Conservation (phyloP, 1,140 invertebrate species). For the Temnothorax nylanderi region DNA sequence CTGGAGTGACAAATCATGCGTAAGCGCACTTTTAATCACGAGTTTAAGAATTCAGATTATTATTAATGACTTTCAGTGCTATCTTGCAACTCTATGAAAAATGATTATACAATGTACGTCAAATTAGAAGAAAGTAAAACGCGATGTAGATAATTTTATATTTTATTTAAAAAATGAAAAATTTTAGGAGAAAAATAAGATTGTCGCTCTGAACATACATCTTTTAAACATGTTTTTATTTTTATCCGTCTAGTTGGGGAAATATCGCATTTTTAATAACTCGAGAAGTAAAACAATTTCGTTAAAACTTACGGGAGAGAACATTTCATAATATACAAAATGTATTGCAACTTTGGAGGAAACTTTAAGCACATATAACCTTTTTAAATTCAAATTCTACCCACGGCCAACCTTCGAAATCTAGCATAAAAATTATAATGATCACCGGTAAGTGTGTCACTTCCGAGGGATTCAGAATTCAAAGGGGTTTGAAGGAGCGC, state of each 20-base stretch:
- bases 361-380: neutral
- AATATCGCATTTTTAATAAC: neutral
- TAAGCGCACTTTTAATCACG: conserved; percentile 30
- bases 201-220: neutral
- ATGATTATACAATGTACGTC: neutral
- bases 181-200: neutral
- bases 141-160: neutral
- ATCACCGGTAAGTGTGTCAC: neutral
- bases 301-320: neutral
- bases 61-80: neutral
- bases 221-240: neutral
- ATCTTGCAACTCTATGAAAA: neutral
- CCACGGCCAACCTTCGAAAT: neutral
- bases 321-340: neutral
- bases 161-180: neutral
- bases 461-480: conserved; percentile 11
- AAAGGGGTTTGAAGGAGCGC: neutral
- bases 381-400: neutral
- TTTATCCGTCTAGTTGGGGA: neutral
- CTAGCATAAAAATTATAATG: neutral
- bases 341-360: neutral
- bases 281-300: neutral
- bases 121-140: neutral
- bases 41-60: neutral
- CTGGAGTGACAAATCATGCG: conserved; percentile 46